phyloP scores from a whole-genome alignment of 2,113 vertebrate genomes.

The Ptilorrhoa leucosticta region DNA sequence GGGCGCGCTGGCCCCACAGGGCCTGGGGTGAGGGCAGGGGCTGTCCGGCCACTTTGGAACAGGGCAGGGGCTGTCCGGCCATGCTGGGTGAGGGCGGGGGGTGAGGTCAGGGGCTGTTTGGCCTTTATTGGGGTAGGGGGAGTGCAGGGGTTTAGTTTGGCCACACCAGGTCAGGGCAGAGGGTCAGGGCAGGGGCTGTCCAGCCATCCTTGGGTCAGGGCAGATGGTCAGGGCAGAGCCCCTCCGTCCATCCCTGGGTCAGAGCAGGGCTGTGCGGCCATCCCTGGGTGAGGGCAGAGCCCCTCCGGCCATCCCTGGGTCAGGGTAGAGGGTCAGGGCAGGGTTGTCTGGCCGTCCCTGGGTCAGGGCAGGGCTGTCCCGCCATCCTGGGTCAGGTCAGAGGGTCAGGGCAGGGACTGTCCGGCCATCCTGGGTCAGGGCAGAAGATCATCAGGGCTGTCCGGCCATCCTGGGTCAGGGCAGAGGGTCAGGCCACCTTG shows the following conservation, averaged over 20 bases:
- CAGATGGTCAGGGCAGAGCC: not conserved
- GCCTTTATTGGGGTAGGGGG: not conserved
- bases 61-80: not conserved
- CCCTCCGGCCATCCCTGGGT: too few species aligned
- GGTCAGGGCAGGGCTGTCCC: too few species aligned
- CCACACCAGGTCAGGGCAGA: too few species aligned
- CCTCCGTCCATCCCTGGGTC: not conserved
- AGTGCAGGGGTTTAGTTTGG: not conserved
- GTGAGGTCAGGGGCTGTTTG: not conserved
- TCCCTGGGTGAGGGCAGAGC: fast-evolving
- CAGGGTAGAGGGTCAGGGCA: too few species aligned
- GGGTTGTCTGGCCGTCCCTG: too few species aligned
- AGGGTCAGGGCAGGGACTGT: not conserved
- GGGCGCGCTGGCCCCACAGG: not conserved
- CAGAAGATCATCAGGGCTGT: not conserved
- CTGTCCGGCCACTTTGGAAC: not conserved
- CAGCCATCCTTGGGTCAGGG: fast-evolving
- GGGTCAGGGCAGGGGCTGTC: not conserved
- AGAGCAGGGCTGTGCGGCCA: not conserved
- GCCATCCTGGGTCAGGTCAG: too few species aligned
- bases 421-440: not conserved
- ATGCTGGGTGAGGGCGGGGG: not conserved
- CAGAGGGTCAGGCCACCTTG: too few species aligned
- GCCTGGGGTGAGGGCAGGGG: not conserved
- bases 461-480: too few species aligned